Percentiles rank a stretch among this genome's conserved stretches.
These are phyloP conservation scores for Drosophila kepulauana DNA, from an alignment of 1,140 invertebrate species.

Conservation along the genomic window DNA sequence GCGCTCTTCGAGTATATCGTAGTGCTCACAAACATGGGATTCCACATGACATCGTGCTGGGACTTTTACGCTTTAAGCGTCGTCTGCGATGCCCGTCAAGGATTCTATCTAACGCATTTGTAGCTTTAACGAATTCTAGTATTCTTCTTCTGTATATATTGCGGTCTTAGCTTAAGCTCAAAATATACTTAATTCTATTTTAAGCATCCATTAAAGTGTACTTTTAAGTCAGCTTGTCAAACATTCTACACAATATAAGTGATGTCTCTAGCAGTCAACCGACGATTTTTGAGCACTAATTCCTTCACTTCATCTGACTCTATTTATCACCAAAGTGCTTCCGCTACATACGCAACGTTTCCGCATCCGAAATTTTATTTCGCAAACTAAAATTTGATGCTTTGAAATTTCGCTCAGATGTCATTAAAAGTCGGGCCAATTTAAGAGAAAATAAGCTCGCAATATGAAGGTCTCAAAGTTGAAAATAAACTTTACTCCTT, in stretches of 20 bases:
- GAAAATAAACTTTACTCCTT: too few relatives aligned
- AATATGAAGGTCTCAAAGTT: too few relatives aligned
- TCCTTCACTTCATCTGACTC: too few relatives aligned
- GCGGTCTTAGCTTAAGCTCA: slow-evolving; percentile 82
- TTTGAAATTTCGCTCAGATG: too few relatives aligned
- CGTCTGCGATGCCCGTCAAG: slow-evolving; percentile 70
- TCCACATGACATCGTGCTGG: slow-evolving; percentile 94
- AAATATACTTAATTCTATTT: slow-evolving; percentile 77
- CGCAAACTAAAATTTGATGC: too few relatives aligned
- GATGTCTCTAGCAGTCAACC: too few relatives aligned
- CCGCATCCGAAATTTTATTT: too few relatives aligned
- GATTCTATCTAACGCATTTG: slow-evolving; percentile 76
- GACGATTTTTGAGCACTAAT: too few relatives aligned
- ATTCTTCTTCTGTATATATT: slow-evolving; percentile 61
- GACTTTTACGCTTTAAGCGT: slow-evolving; percentile 89
- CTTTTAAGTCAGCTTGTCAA: slow-evolving; percentile 7
- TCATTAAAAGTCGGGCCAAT: too few relatives aligned
- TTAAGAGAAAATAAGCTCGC: too few relatives aligned
- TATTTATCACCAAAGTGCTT: too few relatives aligned
- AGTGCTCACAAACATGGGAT: slow-evolving; percentile 96
- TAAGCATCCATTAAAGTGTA: slow-evolving; percentile 15
- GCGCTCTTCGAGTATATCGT: slow-evolving; percentile 96
- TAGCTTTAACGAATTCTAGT: slow-evolving; percentile 36
- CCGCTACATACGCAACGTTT: too few relatives aligned
- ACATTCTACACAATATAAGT: neutral